Conservation (phyloP, 2,797 vertebrate genomes). For the Eulemur rubriventer region DNA sequence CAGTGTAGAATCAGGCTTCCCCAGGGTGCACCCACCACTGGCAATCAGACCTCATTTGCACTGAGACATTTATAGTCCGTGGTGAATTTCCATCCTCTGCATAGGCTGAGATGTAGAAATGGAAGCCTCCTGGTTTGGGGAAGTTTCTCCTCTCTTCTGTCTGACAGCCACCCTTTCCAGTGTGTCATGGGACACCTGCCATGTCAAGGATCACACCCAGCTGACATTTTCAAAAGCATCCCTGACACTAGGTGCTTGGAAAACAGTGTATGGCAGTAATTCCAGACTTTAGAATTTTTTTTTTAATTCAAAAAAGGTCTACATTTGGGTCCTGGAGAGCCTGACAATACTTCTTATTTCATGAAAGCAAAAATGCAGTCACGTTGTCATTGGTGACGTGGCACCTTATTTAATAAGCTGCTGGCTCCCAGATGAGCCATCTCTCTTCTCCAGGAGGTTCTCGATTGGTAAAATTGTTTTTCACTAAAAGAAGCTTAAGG, state of each 20-base stretch:
- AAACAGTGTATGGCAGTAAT: slow-evolving; percentile 20
- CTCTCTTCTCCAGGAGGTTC: not conserved
- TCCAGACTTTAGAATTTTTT: not conserved
- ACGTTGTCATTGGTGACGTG: not conserved
- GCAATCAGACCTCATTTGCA: slow-evolving; percentile 42
- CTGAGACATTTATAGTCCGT: slow-evolving; percentile 38
- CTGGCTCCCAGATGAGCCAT: slow-evolving; percentile 18
- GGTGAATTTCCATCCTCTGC: slow-evolving; percentile 57
- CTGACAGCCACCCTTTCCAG: not conserved
- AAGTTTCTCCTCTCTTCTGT: not conserved
- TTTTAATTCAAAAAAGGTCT: not conserved
- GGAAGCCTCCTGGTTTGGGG: not conserved
- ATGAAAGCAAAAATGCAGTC: not conserved
- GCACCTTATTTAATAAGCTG: not conserved
- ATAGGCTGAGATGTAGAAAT: not conserved
- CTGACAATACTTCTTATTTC: not conserved
- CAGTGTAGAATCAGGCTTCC: not conserved
- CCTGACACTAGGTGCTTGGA: not conserved
- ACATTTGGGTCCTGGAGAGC: not conserved
- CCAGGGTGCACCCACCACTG: not conserved
- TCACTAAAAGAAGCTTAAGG: slow-evolving; percentile 50
- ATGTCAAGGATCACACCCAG: not conserved
- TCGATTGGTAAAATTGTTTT: slow-evolving; percentile 51
- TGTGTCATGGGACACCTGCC: not conserved
- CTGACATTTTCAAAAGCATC: not conserved